A percentile compares a stretch with the other conserved stretches of the same genome.
phyloP scores from a whole-genome alignment of 2,888 invertebrate genomes.

The Epirrita christyi region DNA sequence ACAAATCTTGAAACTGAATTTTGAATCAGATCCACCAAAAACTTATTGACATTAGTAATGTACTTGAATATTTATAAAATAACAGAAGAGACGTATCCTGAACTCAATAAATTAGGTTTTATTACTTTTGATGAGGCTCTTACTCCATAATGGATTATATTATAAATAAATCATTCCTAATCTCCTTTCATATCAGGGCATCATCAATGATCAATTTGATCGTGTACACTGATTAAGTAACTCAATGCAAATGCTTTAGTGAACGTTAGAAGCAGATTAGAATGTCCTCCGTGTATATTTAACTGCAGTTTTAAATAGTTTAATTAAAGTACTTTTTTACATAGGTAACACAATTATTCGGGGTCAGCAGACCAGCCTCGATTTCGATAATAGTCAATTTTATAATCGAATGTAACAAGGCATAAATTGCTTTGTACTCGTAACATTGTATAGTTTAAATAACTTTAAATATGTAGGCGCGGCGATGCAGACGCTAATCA shows the following conservation, averaged over 20 bases:
- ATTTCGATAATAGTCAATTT: constrained; percentile 58
- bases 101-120: not conserved
- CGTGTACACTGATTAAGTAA: constrained; percentile 8
- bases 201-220: constrained; percentile 9
- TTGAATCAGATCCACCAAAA: too few relatives aligned
- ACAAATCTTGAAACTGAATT: too few relatives aligned
- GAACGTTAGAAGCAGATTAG: constrained; percentile 9
- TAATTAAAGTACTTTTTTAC: constrained; percentile 7
- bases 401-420: constrained; percentile 53
- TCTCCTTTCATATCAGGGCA: not conserved
- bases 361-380: constrained; percentile 50
- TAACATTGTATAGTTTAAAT: constrained; percentile 47
- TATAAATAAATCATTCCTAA: constrained; percentile 5
- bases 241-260: constrained; percentile 6
- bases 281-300: constrained; percentile 9
- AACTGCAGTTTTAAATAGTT: constrained; percentile 4
- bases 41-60: too few relatives aligned
- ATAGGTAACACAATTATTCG: constrained; percentile 25
- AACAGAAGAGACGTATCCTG: too few relatives aligned
- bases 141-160: not conserved
- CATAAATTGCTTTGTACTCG: constrained; percentile 36
- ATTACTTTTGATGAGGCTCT: not conserved
- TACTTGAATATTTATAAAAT: too few relatives aligned
- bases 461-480: constrained; percentile 56
- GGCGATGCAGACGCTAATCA: constrained; percentile 48